phyloP scores from a whole-genome alignment of 2,888 invertebrate species.

The Linnaemya vulpina region DNA sequence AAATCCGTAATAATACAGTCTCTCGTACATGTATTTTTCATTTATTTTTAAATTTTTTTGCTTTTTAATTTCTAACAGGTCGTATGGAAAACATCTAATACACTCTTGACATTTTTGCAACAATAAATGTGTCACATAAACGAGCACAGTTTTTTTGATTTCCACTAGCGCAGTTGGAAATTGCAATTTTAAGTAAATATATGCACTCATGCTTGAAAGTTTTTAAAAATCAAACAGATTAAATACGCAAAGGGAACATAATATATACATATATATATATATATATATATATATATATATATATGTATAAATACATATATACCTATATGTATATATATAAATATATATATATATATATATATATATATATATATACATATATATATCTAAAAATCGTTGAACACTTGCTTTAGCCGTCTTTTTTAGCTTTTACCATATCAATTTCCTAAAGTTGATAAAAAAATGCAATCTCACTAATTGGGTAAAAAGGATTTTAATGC shows the following conservation, averaged over 20 bases:
- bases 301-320: too few species aligned
- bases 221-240: background rate
- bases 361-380: too few species aligned
- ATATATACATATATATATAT: too few species aligned
- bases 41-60: background rate
- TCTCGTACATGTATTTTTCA: background rate
- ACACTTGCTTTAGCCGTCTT: background rate
- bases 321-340: too few species aligned
- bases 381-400: background rate
- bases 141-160: background rate
- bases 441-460: too few species aligned
- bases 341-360: too few species aligned
- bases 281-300: too few species aligned
- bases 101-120: slow-evolving; percentile 35
- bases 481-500: too few species aligned
- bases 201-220: slow-evolving; percentile 5
- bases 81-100: slow-evolving; percentile 28
- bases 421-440: too few species aligned
- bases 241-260: background rate
- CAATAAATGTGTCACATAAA: slow-evolving; percentile 5
- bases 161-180: background rate
- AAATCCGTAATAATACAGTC: slow-evolving; percentile 14
- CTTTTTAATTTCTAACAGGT: slow-evolving; percentile 30
- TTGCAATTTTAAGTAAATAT: background rate
- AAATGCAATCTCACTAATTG: too few species aligned